phyloP scores from a whole-genome alignment of 2,888 invertebrate species.

The Acanthococcus lagerstroemiae region DNA sequence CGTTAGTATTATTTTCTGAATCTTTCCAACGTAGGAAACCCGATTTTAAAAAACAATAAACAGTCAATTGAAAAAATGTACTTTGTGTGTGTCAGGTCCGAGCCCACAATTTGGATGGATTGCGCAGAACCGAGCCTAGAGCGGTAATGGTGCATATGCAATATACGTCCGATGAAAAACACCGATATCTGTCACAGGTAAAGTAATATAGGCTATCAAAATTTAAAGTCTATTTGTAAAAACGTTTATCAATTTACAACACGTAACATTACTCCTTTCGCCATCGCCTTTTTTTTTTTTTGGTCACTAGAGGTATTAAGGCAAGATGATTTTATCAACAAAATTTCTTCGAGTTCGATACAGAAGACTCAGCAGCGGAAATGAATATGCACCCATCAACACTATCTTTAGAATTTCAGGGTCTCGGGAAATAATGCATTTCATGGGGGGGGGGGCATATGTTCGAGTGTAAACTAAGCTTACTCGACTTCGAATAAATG shows the following conservation, averaged over 20 bases:
- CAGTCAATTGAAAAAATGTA: not conserved
- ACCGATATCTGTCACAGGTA: conserved; percentile 18
- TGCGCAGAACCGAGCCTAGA: conserved; percentile 8
- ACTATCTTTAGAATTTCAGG: too few relatives aligned
- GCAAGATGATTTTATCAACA: too few relatives aligned
- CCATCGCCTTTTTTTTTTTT: too few relatives aligned
- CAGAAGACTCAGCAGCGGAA: too few relatives aligned
- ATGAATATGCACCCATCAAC: too few relatives aligned
- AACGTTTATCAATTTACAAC: not conserved
- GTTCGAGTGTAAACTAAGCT: too few relatives aligned
- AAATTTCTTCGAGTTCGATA: too few relatives aligned
- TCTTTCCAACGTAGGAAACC: not conserved
- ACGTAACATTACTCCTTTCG: not conserved
- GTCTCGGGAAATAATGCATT: too few relatives aligned
- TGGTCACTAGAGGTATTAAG: too few relatives aligned
- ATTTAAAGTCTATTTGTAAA: not conserved
- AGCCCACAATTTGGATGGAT: conserved; percentile 4
- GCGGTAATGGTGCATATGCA: conserved; percentile 13
- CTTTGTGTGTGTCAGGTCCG: conserved; percentile 10
- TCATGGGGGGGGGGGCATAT: too few relatives aligned
- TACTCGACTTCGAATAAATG: too few relatives aligned
- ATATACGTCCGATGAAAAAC: conserved; percentile 5
- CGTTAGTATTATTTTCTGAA: conserved; percentile 1
- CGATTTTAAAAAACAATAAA: not conserved
- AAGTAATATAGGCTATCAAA: too few relatives aligned